Evolutionary conservation across 2,888 invertebrate genomes (phyloP), one percentile per base, ranked within the genome.

Genomic region (Dusona sp.): DNA sequence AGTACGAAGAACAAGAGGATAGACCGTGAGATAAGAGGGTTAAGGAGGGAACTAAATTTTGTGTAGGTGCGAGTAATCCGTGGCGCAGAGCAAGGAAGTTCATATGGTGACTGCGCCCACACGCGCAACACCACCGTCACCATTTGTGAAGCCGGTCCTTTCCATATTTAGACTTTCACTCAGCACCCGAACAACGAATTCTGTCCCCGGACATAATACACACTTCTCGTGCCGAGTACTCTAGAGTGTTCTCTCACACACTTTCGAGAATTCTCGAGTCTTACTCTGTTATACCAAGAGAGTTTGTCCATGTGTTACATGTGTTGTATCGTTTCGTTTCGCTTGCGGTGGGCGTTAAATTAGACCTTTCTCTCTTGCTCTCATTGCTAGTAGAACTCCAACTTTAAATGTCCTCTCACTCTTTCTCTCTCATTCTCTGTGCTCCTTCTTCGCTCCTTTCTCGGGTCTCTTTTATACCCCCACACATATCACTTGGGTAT

Each of bases 331-430:
- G 61, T 36, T 77, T 81, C 74, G 74, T 75, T 83, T 83, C 72
- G 72, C 72, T 80, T 75, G 42, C 61, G 61, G 87, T 87, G 84
- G 87, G 88, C 87, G 88, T 86, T 73, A 54, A 74, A 77, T 83
- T 78, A 51, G 82, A 70, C 57, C 73, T 38, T 65, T 57, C 77
- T 83, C 48, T 77, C 65, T 72, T n/a, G 22, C 61, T 80, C 79
- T 57, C 74, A 13, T 38, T 54, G 22, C 73, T 70, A 74, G 33
- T 22, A 29, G 0, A 0, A 19, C 54, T 68, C 36, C 16, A 45
- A 70, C 33, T 79, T 61, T 38, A 13, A 19, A 68, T 68, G 70
- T 64, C 33, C 22, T 61, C 61, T 29, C 16, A 13, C 57, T 25
- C 13, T 57, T 1, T 57, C 57, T 57, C 57, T n/a, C 25, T 45